Percentiles rank a stretch among this genome's conserved stretches.
phyloP scores from a whole-genome alignment of 2,113 vertebrate genomes.

The Stegastes partitus region DNA sequence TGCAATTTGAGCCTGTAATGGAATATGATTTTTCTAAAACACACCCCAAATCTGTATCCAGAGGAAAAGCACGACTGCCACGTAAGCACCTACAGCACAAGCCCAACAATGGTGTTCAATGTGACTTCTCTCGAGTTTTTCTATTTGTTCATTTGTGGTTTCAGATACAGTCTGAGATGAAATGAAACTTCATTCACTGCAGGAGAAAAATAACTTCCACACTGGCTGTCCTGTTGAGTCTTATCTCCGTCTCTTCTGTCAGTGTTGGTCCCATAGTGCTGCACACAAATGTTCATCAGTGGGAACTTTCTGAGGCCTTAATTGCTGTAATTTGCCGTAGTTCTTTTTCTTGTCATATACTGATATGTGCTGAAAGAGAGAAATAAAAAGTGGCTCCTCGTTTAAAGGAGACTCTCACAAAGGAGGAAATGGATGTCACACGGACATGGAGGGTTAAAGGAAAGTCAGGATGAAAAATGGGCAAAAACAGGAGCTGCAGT shows the following conservation, averaged over 20 bases:
- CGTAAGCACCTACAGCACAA: background rate
- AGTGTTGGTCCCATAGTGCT: background rate
- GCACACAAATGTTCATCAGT: too few relatives aligned
- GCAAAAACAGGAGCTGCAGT: background rate
- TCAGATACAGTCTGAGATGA: constrained; percentile 1
- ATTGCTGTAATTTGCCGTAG: too few relatives aligned
- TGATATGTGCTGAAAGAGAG: too few relatives aligned
- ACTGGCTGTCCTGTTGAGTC: background rate
- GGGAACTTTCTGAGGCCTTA: too few relatives aligned
- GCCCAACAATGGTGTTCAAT: background rate
- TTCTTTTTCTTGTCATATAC: too few relatives aligned
- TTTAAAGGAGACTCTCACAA: background rate
- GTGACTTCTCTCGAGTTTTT: background rate
- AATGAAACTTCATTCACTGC: constrained; percentile 6
- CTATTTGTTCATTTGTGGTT: background rate
- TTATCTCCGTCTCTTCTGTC: constrained; percentile 8
- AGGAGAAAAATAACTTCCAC: constrained; percentile 3
- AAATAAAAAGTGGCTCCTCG: too few relatives aligned
- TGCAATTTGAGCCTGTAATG: background rate
- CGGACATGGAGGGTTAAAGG: background rate
- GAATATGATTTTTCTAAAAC: background rate
- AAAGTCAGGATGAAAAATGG: background rate
- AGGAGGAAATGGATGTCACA: background rate
- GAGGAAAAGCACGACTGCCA: background rate
- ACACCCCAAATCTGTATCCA: background rate